Percentiles rank a stretch among this genome's conserved stretches.
These are phyloP conservation scores for Caloenas nicobarica DNA, from an alignment of 2,113 vertebrate species.

Conservation along the genomic window DNA sequence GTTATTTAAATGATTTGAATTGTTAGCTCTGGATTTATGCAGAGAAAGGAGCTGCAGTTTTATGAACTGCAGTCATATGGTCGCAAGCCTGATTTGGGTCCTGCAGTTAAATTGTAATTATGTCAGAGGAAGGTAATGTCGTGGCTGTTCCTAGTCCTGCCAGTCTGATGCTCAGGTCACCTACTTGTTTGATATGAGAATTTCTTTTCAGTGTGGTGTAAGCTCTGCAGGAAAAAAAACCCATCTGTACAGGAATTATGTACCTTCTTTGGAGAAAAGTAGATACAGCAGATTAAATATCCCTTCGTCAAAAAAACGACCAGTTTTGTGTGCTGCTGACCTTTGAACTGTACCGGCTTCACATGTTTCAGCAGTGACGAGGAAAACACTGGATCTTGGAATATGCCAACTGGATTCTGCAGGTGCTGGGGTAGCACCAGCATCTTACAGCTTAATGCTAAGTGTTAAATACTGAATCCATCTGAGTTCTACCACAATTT, in stretches of 20 bases:
- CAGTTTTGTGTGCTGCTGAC: background rate
- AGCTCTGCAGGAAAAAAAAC: background rate
- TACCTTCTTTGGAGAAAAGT: background rate
- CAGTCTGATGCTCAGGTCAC: background rate
- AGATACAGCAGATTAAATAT: background rate
- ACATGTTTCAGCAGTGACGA: background rate
- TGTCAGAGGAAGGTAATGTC: background rate
- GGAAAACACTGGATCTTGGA: background rate
- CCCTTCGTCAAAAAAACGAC: background rate
- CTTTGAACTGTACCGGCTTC: background rate
- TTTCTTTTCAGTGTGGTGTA: background rate
- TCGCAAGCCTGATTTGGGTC: background rate
- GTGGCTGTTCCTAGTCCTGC: background rate
- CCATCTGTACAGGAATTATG: background rate
- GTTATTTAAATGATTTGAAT: background rate
- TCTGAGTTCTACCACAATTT: fast-evolving
- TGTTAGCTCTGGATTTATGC: background rate
- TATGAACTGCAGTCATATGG: background rate
- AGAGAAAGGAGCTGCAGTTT: background rate
- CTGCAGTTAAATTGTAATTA: background rate
- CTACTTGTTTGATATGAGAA: fast-evolving
- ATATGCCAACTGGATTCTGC: background rate
- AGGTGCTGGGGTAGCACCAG: background rate
- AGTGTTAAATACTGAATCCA: background rate
- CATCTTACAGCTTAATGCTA: fast-evolving